Evolutionary conservation across 2,888 invertebrate species (phyloP), one percentile per base, ranked within the genome.

Genomic region (Agrilus cyanescens): DNA sequence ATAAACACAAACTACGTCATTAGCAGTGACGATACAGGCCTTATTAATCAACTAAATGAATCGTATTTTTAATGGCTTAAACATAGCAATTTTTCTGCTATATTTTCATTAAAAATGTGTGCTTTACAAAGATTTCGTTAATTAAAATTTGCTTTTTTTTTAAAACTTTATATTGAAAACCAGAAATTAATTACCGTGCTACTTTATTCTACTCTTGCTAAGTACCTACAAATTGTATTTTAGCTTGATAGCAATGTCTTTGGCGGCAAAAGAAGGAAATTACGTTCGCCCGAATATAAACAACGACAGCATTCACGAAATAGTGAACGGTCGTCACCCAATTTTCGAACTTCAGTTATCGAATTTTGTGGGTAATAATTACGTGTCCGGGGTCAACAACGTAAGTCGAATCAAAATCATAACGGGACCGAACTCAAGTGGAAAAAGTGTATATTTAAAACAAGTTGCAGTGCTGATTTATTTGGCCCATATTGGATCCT

Each of bases 391-490:
- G 5, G 62, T 62, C 0, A 59, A 66, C 1, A 66, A 69, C 6
- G 18, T 44, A 2, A 75, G 75, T 12, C 65, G 69, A 10, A 74
- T 93, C 16, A 85, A 85, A 60, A 74, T 95, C 38, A 67, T 94
- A 5, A 89, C 88, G 0, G 94, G 93, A 1, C 88, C 94, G 0
- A 95, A 94, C 65, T 81, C 87, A 1, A 85, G 88, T 57, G 95
- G 95, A 3, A 96, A 95, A 66, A 93, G 88, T 46, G 79, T 93
- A 20, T 95, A 87, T 63, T 71, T 95, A 58, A 93, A 91, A 65
- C 89, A 91, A 69, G 68, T 72, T 4, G 84, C 83, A 12, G 60
- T 91, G 40, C 79, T 90, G 51, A 79, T 82, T 2, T 91, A 82
- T 64, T 70, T 95, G 70, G 85, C 90, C 0, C 91, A 93, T 59